Conservation (phyloP, 2,888 invertebrate genomes). For the Suillia variegata region DNA sequence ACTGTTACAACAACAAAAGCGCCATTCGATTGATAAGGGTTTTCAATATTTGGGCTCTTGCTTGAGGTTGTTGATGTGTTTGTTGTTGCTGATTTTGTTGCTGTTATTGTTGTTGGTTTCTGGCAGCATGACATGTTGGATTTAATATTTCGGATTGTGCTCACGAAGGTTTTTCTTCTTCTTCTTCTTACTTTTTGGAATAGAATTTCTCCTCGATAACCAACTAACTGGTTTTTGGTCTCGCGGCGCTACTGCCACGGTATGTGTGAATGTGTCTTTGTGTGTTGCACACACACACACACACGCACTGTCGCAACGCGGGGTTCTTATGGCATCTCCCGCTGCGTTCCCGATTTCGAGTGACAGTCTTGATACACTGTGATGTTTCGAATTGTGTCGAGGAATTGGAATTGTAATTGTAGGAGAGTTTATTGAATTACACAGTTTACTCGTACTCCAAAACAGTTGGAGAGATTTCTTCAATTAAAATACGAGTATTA, state of each 20-base stretch:
- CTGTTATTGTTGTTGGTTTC: neutral
- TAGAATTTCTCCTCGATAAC: no score
- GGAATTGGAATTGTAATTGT: no score
- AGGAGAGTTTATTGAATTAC: no score
- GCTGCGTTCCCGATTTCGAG: neutral
- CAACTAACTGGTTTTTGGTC: slow-evolving; percentile 1
- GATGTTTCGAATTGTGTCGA: no score
- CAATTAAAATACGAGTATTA: no score
- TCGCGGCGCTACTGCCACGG: neutral
- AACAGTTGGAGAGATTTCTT: no score
- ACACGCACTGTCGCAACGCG: neutral
- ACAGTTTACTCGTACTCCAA: no score
- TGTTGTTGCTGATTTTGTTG: slow-evolving; percentile 2
- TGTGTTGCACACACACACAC: no score
- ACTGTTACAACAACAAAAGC: neutral
- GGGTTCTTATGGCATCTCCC: neutral
- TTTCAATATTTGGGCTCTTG: neutral
- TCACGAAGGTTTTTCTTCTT: neutral
- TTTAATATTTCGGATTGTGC: slow-evolving; percentile 9
- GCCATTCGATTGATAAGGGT: neutral
- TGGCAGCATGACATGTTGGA: slow-evolving; percentile 14
- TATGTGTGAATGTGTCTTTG: slow-evolving; percentile 9
- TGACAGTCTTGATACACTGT: no score
- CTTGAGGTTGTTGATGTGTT: neutral
- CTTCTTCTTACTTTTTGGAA: no score